Conservation (phyloP, 2,113 vertebrate species). For the Tachysurus fulvidraco region DNA sequence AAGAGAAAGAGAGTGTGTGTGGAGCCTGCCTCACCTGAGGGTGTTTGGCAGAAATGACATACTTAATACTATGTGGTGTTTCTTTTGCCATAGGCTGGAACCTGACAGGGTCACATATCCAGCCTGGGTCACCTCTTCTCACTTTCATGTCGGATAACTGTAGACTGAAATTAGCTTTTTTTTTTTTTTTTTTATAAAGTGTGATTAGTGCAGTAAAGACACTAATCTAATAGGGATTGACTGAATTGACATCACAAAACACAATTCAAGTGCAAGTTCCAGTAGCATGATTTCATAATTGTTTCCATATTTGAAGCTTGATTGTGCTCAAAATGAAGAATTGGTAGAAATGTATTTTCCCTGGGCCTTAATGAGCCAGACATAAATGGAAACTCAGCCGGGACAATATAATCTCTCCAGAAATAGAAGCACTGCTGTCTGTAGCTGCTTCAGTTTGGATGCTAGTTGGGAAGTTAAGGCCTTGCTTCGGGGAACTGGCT, state of each 20-base stretch:
- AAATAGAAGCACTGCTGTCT: slow-evolving; percentile 37
- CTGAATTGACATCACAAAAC: neutral
- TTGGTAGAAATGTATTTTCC: neutral
- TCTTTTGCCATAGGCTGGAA: neutral
- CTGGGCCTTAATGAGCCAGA: slow-evolving; percentile 8
- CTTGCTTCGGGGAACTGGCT: slow-evolving; percentile 40
- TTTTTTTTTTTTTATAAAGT: neutral
- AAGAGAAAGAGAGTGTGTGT: neutral
- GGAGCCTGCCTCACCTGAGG: neutral
- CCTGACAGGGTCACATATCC: neutral
- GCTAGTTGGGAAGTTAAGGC: slow-evolving; percentile 31
- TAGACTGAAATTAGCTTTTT: neutral
- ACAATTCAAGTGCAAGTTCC: neutral
- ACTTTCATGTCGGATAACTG: neutral
- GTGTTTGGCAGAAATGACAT: neutral
- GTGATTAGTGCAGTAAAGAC: neutral
- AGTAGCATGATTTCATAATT: neutral
- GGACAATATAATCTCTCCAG: neutral
- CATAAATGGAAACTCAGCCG: slow-evolving; percentile 11
- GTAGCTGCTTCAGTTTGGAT: slow-evolving; percentile 36
- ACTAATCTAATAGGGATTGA: neutral
- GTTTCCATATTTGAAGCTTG: slow-evolving; percentile 10
- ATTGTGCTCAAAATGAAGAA: neutral
- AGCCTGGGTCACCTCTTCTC: neutral
- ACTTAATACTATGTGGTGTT: neutral